Evolutionary conservation across 1,140 invertebrate species (phyloP), one percentile per base, ranked within the genome.

Genomic region (Euborellia annulipes): DNA sequence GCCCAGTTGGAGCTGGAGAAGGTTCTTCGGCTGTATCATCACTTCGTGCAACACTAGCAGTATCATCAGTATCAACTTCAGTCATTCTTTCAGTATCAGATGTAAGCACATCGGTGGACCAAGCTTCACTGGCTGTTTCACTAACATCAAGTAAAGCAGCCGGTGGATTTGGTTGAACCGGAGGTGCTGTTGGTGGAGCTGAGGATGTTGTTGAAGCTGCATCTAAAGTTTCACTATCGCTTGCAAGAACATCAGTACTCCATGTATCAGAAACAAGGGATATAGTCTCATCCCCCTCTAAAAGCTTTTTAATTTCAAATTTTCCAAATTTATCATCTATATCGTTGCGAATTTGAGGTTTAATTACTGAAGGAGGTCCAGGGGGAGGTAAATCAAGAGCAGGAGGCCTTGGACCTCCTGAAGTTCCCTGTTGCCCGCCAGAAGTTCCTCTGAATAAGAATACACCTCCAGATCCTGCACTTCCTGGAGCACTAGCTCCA

Each of bases 301-400:
- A 71, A 23, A 87, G 64, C 57, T 85, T 85, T 62, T 86, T 90
- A 23, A 97, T 90, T 59, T 94, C 92, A 66, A 98, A 98, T 66
- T 95, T 95, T 56, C 93, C 94, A 74, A 98, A 98, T 63, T 96
- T 93, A 50, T 98, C 94, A 55, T 96, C 92, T 45, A 98, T 91
- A 58, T 97, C 93, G 47, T 83, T 85, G 6, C 82, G 70, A 19
- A 78, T 79, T 60, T 86, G 82, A 55, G 90, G 88, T n/a, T 75
- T 68, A 2, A 76, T 62, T 22, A 71, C 76, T 3, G 75, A 70
- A n/a, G 76, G 68, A n/a, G n/a, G n/a, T n/a, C n/a, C n/a, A n/a
- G n/a, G n/a, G n/a, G n/a, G n/a, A 37, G 67, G 59, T 6, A 67
- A 50, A 64, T 69, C 66, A 57, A 64, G 55, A n/a, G n/a, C n/a